Conservation (phyloP, 2,888 invertebrate species). For the Nineta flava region DNA sequence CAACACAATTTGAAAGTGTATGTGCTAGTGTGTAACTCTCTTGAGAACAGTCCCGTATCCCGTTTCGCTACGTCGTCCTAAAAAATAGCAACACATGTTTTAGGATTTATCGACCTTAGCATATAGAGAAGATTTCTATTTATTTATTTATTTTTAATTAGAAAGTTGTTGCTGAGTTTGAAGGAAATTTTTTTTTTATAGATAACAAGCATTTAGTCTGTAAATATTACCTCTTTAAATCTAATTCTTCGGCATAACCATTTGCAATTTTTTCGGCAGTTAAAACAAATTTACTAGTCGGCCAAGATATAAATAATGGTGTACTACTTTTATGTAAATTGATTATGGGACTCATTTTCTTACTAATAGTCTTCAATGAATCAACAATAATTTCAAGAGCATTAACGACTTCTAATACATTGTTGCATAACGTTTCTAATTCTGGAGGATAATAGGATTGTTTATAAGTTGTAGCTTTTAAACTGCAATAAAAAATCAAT, state of each 20-base stretch:
- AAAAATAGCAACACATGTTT: too few relatives aligned
- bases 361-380: slow-evolving; percentile 17
- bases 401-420: slow-evolving; percentile 18
- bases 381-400: slow-evolving; percentile 16
- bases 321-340: slow-evolving; percentile 20
- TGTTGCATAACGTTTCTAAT: slow-evolving; percentile 15
- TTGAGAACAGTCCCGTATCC: too few relatives aligned
- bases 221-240: slow-evolving; percentile 18
- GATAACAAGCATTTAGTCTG: background rate
- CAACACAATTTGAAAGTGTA: too few relatives aligned
- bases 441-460: slow-evolving; percentile 6
- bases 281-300: slow-evolving; percentile 16
- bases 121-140: too few relatives aligned
- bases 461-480: background rate
- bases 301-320: slow-evolving; percentile 24
- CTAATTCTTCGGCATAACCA: slow-evolving; percentile 27
- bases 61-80: too few relatives aligned
- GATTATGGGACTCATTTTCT: slow-evolving; percentile 21
- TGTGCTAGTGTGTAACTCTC: too few relatives aligned
- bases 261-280: slow-evolving; percentile 18
- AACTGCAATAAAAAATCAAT: background rate
- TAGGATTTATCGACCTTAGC: too few relatives aligned
- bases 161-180: too few relatives aligned
- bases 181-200: too few relatives aligned
- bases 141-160: too few relatives aligned